A percentile compares a stretch with the other conserved stretches of the same genome.
Evolutionary conservation across 2,113 vertebrate species (phyloP).

Genomic region (Mormyrus lacerda): DNA sequence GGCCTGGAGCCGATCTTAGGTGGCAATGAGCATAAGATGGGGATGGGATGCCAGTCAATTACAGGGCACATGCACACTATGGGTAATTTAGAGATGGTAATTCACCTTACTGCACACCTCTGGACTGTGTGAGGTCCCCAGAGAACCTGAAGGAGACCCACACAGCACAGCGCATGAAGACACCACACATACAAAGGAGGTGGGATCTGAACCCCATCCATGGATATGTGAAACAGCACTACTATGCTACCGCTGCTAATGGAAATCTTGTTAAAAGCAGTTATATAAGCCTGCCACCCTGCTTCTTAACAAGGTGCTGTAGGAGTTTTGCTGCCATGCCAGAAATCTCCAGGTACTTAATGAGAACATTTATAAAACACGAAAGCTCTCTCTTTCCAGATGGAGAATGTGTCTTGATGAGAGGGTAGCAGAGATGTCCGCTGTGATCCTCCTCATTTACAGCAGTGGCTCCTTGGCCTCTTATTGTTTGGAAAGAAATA

Average conservation of each 20-base stretch:
- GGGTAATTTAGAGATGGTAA: too few species aligned
- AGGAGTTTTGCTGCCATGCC: slow-evolving; percentile 1
- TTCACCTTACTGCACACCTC: background rate
- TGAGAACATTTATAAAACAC: slow-evolving; percentile 12
- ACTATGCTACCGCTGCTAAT: background rate
- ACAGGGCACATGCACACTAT: background rate
- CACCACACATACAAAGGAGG: background rate
- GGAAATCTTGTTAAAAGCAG: background rate
- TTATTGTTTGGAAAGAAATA: background rate
- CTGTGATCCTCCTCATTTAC: slow-evolving; percentile 3
- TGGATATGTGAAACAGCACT: background rate
- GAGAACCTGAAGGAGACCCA: background rate
- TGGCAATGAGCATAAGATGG: background rate
- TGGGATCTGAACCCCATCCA: background rate
- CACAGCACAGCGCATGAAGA: background rate
- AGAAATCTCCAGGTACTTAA: slow-evolving; percentile 18
- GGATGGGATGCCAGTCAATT: background rate
- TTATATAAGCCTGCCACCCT: slow-evolving; percentile 8
- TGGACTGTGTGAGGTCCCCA: background rate
- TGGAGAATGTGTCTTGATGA: slow-evolving; percentile 13
- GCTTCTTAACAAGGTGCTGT: background rate
- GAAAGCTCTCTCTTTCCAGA: background rate
- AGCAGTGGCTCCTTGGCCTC: background rate
- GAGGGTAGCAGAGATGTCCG: background rate
- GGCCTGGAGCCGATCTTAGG: background rate